Evolutionary conservation across 2,797 vertebrate genomes (phyloP), one percentile per base, ranked within the genome.

Genomic region (Oreochromis grahami): DNA sequence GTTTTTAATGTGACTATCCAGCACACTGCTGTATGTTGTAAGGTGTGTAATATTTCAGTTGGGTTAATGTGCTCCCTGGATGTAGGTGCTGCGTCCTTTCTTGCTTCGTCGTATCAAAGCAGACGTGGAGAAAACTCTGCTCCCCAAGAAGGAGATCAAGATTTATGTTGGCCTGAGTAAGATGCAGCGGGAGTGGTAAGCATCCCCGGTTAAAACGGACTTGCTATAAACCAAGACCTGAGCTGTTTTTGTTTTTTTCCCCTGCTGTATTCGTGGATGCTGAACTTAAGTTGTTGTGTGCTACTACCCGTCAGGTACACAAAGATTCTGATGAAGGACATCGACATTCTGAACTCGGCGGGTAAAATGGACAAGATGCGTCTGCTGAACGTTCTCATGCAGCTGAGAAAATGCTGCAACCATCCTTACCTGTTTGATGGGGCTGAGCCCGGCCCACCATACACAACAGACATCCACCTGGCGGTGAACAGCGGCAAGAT

Each of bases 311-410:
- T 19, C 91, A 99, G 99, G 98, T 99, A 99, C 89, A 99, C 98
- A 12, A 97, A 97, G 87, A 99, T 99, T 90, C 94, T 99, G 91
- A 99, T 99, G 98, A 99, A 99, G 94, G 98, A 99, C 91, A 99
- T 99, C 60, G 99, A 99, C 90, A 99, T 99, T 83, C 87, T 99
- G 90, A 99, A 99, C 92, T 99, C 99, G 0, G 97, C 98, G n/a
- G 99, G 99, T 17, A 99, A 99, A 94, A 98, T 97, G 96, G 99
- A 99, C 95, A 99, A 99, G 93, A 99, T 99, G 98, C 97, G 98
- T 36, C 95, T 99, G 43, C 86, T 99, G 89, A 99, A 99, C 81
- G 97, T 99, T 53, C 95, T 99, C 83, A 99, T 99, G 98, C 98
- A 99, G 96, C 96, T 99, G 90, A 96, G 98, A 79, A 99, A 99